A percentile compares a stretch with the other conserved stretches of the same genome.
Conservation (phyloP, 2,797 vertebrate species). For the Glossophaga mutica region DNA sequence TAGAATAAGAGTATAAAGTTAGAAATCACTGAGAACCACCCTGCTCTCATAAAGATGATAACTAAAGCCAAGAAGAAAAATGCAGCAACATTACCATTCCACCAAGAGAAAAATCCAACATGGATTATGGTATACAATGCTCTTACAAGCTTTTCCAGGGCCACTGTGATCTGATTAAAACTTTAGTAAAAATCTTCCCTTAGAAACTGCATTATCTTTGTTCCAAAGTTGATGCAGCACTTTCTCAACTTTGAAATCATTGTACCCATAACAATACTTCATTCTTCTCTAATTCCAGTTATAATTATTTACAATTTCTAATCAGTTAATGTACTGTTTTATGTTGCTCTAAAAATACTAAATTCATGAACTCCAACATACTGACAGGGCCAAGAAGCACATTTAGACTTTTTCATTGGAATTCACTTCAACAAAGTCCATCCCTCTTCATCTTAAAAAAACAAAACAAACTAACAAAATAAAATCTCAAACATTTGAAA, state of each 20-base stretch:
- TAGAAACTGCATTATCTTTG: background rate
- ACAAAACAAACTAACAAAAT: background rate
- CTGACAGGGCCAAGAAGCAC: background rate
- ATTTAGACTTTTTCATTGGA: background rate
- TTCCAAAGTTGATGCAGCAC: background rate
- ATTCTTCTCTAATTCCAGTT: background rate
- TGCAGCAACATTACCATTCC: background rate
- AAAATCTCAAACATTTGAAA: background rate
- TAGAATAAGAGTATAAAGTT: slow-evolving; percentile 13
- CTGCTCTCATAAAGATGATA: background rate
- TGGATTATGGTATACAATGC: background rate
- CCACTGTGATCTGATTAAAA: background rate
- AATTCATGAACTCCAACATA: background rate
- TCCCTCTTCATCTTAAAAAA: background rate
- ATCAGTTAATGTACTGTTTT: background rate
- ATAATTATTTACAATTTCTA: background rate
- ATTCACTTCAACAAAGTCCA: slow-evolving; percentile 12
- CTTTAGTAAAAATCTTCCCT: background rate
- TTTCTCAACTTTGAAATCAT: background rate
- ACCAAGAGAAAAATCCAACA: background rate
- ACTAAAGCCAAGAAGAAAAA: background rate
- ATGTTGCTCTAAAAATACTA: slow-evolving; percentile 27
- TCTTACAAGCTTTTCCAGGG: background rate
- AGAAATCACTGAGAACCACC: background rate
- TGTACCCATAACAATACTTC: background rate